Evolutionary conservation across 1,140 invertebrate species (phyloP).

Genomic region (Drosophila erecta): DNA sequence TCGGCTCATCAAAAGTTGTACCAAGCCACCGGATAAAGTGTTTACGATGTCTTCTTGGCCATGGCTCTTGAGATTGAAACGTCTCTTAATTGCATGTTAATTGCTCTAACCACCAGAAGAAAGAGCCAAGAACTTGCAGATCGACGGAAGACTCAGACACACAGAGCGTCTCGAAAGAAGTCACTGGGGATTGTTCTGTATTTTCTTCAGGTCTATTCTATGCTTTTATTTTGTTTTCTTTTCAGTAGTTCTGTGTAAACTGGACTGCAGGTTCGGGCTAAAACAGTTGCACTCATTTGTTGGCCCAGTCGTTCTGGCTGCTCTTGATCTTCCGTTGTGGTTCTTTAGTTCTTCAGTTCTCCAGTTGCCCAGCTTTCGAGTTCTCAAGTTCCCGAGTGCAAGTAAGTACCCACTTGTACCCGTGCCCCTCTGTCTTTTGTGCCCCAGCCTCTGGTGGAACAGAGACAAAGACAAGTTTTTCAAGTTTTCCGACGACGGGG

Average conservation of each 20-base stretch:
- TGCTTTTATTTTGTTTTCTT: slow-evolving; percentile 23
- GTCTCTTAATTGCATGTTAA: slow-evolving; percentile 82
- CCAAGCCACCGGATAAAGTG: slow-evolving; percentile 28
- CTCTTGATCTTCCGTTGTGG: slow-evolving; percentile 29
- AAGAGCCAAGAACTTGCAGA: slow-evolving; percentile 48
- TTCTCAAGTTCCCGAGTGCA: slow-evolving; percentile 40
- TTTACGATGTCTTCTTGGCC: slow-evolving; percentile 51
- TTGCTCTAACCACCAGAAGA: slow-evolving; percentile 61
- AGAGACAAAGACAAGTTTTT: slow-evolving; percentile 79
- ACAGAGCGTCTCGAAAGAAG: slow-evolving; percentile 9
- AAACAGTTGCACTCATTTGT: slow-evolving; percentile 82
- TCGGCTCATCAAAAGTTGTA: slow-evolving; percentile 32
- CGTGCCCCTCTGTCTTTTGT: slow-evolving; percentile 22
- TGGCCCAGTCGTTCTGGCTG: slow-evolving; percentile 65
- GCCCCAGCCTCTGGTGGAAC: slow-evolving; percentile 47
- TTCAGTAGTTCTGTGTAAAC: slow-evolving; percentile 18
- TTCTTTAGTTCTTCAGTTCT: slow-evolving; percentile 35
- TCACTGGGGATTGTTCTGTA: slow-evolving; percentile 48
- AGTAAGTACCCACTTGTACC: slow-evolving; percentile 51
- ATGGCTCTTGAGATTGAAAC: slow-evolving; percentile 69
- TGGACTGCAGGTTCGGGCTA: slow-evolving; percentile 52
- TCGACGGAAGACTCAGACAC: slow-evolving; percentile 24
- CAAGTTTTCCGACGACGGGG: slow-evolving; percentile 72
- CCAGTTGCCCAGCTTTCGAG: slow-evolving; percentile 8
- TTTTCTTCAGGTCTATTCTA: slow-evolving; percentile 20